Base-by-base conservation (phyloP, 2,888 invertebrate species). In the Gastracanthus pulcherrimus region DNA sequence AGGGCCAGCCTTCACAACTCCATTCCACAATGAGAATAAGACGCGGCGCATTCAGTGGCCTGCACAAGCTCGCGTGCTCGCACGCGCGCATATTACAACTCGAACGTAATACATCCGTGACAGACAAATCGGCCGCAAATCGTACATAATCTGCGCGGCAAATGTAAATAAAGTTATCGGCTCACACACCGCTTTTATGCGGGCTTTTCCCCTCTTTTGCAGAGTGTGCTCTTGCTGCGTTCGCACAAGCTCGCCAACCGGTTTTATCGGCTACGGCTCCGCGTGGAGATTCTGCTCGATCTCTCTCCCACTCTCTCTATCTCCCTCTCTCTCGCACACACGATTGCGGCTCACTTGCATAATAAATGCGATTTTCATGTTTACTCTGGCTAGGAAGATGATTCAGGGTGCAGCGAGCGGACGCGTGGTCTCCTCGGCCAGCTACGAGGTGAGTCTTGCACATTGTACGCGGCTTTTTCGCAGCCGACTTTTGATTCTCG, bases 401-500 rank as follows among this genome's bases (percentile, higher is more conserved):
- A 84, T 84, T 81, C 87, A 83, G 23, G 85, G 72, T 80, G 83
- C 79, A 69, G 16, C 82, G 36, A 77, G 74, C 19, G 72, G 76
- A 76, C 62, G 83, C 36, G 66, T 82, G 60, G 9, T 76, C 71
- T 19, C 67, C 64, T 36, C 76, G 23, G 29, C 60, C 41, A 86
- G 70, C 76, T 89, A 89, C 76, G 87, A 89, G 85, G 89, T 89
- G 85, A 84, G 84, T 76, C 19, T n/a, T 19, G 1, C 60, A 26
- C 11, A 55, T 26, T 11, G 7, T 58, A 9, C 7, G 19, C n/a
- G 29, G 45, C 5, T 48, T n/a, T 19, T 19, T 3, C 19, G 48
- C 4, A 19, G 0, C 5, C 48, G n/a, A 23, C n/a, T 1, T 45
- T 45, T 45, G n/a, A n/a, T n/a, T n/a, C n/a, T n/a, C n/a, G n/a